These are phyloP conservation scores for Ectropis crepuscularia DNA, from an alignment of 2,888 invertebrate species.

Conservation along the genomic window DNA sequence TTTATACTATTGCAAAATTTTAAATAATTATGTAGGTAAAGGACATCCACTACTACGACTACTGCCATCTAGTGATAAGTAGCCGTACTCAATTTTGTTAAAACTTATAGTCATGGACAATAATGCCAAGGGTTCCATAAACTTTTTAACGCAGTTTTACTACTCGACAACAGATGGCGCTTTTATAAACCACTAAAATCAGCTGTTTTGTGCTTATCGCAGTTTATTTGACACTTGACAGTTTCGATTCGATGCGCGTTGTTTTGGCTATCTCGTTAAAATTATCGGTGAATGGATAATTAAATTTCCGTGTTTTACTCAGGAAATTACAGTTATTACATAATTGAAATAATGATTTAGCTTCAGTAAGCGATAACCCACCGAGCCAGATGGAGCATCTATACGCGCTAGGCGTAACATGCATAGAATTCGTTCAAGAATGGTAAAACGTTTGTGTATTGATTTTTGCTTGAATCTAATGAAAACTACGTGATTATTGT, in stretches of 20 bases:
- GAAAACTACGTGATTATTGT: background rate
- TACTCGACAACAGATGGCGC: slow-evolving; percentile 38
- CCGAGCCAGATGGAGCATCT: slow-evolving; percentile 62
- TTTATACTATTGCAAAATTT: background rate
- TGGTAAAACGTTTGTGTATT: slow-evolving; percentile 52
- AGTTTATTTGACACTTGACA: slow-evolving; percentile 24
- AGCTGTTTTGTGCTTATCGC: background rate
- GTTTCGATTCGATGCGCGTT: slow-evolving; percentile 26
- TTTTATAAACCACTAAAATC: background rate
- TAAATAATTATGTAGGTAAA: slow-evolving; percentile 18
- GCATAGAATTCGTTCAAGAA: slow-evolving; percentile 66
- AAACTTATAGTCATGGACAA: background rate
- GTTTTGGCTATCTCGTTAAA: slow-evolving; percentile 28
- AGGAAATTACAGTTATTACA: slow-evolving; percentile 26
- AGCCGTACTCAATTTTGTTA: background rate
- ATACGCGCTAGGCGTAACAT: slow-evolving; percentile 66
- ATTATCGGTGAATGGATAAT: background rate
- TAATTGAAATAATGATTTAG: slow-evolving; percentile 37
- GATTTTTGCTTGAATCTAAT: slow-evolving; percentile 33
- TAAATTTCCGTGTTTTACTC: slow-evolving; percentile 40
- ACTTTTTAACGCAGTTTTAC: background rate
- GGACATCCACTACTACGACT: no score
- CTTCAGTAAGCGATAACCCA: slow-evolving; percentile 29
- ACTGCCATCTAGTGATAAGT: slow-evolving; percentile 19
- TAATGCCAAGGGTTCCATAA: background rate